Conservation (phyloP, 2,113 vertebrate species). For the Hipposideros armiger region DNA sequence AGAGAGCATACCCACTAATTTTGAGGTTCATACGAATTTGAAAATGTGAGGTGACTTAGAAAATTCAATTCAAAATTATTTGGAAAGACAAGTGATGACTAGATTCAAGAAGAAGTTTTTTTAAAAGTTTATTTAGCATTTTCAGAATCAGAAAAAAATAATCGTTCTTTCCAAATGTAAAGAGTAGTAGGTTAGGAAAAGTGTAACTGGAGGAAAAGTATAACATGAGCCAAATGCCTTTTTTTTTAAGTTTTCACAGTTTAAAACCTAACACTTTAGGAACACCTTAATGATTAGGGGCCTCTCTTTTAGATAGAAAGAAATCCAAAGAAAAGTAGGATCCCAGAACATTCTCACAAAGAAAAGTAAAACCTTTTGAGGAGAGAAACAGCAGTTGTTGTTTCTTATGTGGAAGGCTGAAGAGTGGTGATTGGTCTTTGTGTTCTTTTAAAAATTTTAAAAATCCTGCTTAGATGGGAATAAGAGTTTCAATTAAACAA, state of each 20-base stretch:
- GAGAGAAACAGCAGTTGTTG: constrained; percentile 25
- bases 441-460: constrained; percentile 25
- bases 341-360: neutral
- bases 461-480: constrained; percentile 14
- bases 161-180: constrained; percentile 39
- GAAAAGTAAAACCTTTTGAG: constrained; percentile 44
- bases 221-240: neutral
- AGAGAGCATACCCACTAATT: neutral
- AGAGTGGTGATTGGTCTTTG: constrained; percentile 20
- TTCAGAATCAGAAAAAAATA: constrained; percentile 21
- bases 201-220: neutral
- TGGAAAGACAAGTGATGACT: constrained; percentile 20
- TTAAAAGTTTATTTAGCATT: constrained; percentile 49
- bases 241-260: neutral
- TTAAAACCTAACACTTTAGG: constrained; percentile 39
- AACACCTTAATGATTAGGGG: neutral
- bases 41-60: constrained; percentile 10
- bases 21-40: constrained; percentile 4
- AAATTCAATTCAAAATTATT: constrained; percentile 17
- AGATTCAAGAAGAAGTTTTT: constrained; percentile 36
- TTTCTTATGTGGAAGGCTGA: neutral
- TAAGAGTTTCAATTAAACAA: constrained; percentile 52
- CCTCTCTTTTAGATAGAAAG: constrained; percentile 55
- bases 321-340: constrained; percentile 33
- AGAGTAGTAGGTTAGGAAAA: constrained; percentile 31